phyloP scores from a whole-genome alignment of 2,113 vertebrate species.

The Brevimyrus niger region DNA sequence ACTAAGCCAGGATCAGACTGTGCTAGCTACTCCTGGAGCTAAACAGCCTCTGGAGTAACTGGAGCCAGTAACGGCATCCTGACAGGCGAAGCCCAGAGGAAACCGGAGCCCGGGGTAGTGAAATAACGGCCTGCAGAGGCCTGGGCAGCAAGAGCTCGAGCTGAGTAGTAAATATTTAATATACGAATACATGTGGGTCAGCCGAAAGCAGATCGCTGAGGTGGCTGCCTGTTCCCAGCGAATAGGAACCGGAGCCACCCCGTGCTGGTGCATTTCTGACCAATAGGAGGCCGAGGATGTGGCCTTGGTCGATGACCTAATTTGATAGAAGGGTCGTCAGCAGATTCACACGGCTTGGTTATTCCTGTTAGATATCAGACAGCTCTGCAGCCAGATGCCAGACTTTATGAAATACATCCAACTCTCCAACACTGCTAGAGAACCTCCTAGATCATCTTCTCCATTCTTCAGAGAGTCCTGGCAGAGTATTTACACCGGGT shows the following conservation, averaged over 20 bases:
- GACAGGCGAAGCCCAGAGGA: conserved; percentile 18
- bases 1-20: not conserved
- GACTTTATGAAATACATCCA: not conserved
- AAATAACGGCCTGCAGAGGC: conserved; percentile 43
- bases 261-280: not conserved
- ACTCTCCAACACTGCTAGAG: not conserved
- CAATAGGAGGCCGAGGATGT: not conserved
- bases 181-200: conserved; percentile 23
- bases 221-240: not conserved
- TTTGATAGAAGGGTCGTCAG: not conserved
- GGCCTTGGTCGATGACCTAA: not conserved
- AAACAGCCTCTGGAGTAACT: not conserved
- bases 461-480: not conserved
- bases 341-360: not conserved
- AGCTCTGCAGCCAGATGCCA: not conserved
- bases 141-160: conserved; percentile 27
- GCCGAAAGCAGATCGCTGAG: not conserved
- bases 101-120: conserved; percentile 44
- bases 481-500: not conserved
- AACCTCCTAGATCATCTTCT: not conserved
- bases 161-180: conserved; percentile 56
- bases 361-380: not conserved
- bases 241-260: not conserved
- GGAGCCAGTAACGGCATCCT: conserved; percentile 4
- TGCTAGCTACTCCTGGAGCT: not conserved